A percentile compares a stretch with the other conserved stretches of the same genome.
Evolutionary conservation across 92 coral and sea anemone genomes (phyloP).

Genomic region (Heliopora coerulea): DNA sequence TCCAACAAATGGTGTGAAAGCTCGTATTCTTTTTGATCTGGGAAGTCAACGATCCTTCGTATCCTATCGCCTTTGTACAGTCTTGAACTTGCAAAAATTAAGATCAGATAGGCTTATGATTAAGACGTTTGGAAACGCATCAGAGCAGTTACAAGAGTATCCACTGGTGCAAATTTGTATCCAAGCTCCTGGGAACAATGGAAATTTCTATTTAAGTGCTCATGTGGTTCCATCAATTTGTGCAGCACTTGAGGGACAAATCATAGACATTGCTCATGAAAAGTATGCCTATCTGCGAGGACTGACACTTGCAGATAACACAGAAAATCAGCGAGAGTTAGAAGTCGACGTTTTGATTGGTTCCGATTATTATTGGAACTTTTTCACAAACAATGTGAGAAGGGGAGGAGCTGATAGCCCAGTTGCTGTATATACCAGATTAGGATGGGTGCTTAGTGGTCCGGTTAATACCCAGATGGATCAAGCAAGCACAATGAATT

Average conservation of each 20-base stretch:
- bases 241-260: not conserved
- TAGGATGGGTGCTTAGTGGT: constrained; percentile 14
- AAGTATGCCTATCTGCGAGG: constrained; percentile 2
- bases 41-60: constrained; percentile 1
- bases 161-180: not conserved
- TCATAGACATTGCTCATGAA: not conserved
- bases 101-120: constrained; percentile 7
- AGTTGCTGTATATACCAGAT: constrained; percentile 13
- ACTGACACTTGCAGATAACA: constrained; percentile 12
- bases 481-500: not conserved
- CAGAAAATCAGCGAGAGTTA: not conserved
- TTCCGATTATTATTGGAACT: constrained; percentile 19
- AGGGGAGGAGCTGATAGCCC: not conserved
- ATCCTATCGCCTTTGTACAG: not conserved
- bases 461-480: not conserved
- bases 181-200: not conserved
- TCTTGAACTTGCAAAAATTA: not conserved
- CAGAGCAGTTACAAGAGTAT: constrained; percentile 12
- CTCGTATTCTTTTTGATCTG: constrained; percentile 1
- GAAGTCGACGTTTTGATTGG: constrained; percentile 2
- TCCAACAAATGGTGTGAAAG: too few species aligned
- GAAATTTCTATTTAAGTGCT: not conserved
- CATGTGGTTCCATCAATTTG: constrained; percentile 2
- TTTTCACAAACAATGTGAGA: not conserved
- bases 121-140: constrained; percentile 14